Evolutionary conservation across 1,140 invertebrate species (phyloP), one percentile per base, ranked within the genome.

Genomic region (Leucophenga varia): DNA sequence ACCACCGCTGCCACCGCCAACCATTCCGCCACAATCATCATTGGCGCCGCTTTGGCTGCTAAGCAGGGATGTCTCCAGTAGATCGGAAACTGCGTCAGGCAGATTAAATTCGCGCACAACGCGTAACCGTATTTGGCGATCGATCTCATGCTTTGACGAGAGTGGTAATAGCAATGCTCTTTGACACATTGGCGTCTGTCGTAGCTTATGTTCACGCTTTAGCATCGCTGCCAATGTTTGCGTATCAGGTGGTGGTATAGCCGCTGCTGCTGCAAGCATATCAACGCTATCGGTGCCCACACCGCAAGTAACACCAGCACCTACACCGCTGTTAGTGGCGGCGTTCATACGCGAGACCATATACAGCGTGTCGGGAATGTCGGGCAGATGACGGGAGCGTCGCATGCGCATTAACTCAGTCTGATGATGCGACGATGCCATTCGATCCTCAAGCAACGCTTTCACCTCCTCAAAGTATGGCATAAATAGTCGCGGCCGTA

Each of bases 391-490:
- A 14, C 85, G 77, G n/a, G 82, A 81, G 47, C 86, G 78, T 55
- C 88, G 80, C 61, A 89, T 80, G 16, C 88, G 81, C 47, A 90
- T 79, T 38, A 90, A 67, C 64, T 91, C 89, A 25, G 84, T 84
- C 72, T 91, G 90, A 44, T 74, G 67, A 30, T 74, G 64, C 1
- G 71, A 71, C 5, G 68, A 64, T 41, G 88, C 83, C 67, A 89
- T 80, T 61, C 90, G 87, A 74, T 93, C 90, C 69, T 93, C 91
- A 20, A 95, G 80, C 52, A 93, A 77, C 43, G 84, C 81, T 84
- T 95, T 95, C 2, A 91, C 86, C 80, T 96, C 93, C 70, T 97
- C 93, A 59, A 93, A 91, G 75, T 95, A 95, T 12, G 93, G 93
- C 80, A 91, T 87, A 76, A 95, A 97, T 21, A 95, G 81, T 17